Evolutionary conservation across 2,113 vertebrate species (phyloP), one percentile per base, ranked within the genome.

Genomic region (Stegostoma tigrinum): DNA sequence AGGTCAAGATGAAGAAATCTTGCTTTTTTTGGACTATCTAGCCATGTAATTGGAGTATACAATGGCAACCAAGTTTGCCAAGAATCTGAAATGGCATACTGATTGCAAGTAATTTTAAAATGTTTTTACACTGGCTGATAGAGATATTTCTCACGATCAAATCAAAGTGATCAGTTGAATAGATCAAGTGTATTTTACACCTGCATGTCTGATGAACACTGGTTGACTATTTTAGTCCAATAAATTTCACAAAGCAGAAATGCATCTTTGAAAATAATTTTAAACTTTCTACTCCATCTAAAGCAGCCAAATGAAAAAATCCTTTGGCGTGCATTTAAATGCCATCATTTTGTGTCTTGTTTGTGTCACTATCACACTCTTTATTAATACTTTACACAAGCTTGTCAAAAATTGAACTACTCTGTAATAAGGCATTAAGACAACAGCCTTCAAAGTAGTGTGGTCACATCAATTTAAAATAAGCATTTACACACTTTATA

Each of bases 401-500:
- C 4, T 4, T 90, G 87, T 55, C 87, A 90, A 30, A 90, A 90
- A 90, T 90, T n/a, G 27, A 90, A 90, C 87, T n/a, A 17, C 72
- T 34, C 72, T n/a, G 30, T 34, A 45, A 42, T 19, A 23, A 83
- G 17, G 12, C 14, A 30, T 34, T n/a, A 91, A 2, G 48, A 0
- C 15, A 34, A 91, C 21, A 23, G n/a, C 38, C n/a, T 23, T 5
- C 66, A 38, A 95, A 95, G 67, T 42, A 95, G 45, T 42, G n/a
- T 67, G 1, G 17, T 95, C 67, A 72, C 38, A 72, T 72, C 66
- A 34, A 12, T 95, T 70, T 27, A 48, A 72, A 95, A 95, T 72
- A 95, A 95, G 45, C 67, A 48, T 91, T 89, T 94, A 12, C 45
- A 95, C 94, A 95, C 94, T 95, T 95, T 70, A 52, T 67, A 72